These are phyloP conservation scores for Venturia canescens DNA, from an alignment of 1,140 invertebrate genomes.

Conservation along the genomic window DNA sequence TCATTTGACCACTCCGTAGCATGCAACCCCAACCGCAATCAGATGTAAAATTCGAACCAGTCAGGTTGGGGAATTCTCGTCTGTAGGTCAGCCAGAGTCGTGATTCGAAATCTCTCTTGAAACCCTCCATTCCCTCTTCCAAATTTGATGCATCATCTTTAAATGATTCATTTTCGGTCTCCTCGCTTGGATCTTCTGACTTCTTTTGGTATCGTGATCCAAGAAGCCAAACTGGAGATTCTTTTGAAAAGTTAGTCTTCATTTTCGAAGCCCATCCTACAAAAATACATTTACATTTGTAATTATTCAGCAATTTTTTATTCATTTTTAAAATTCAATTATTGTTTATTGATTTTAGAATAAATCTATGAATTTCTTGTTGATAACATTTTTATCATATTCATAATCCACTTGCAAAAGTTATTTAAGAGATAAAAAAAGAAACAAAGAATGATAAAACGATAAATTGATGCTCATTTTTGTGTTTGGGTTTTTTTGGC, in stretches of 20 bases:
- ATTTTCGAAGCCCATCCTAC: constrained; percentile 86
- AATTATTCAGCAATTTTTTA: not conserved
- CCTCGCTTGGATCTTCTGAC: constrained; percentile 80
- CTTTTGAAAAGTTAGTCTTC: constrained; percentile 89
- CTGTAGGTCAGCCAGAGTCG: constrained; percentile 90
- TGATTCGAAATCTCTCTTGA: constrained; percentile 87
- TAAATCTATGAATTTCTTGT: constrained; percentile 25
- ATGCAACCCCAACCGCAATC: constrained; percentile 95
- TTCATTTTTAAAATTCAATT: too few species aligned
- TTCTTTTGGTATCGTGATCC: constrained; percentile 90
- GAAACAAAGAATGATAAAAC: too few species aligned
- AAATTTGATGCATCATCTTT: constrained; percentile 64
- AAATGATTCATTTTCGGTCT: constrained; percentile 68
- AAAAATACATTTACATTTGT: constrained; percentile 42
- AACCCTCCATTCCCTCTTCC: constrained; percentile 83
- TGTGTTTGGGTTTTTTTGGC: too few species aligned
- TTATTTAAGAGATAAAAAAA: too few species aligned
- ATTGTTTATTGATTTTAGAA: not conserved
- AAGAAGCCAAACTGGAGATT: constrained; percentile 90
- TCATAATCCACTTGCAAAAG: too few species aligned
- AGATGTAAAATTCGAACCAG: constrained; percentile 86
- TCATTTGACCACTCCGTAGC: constrained; percentile 93
- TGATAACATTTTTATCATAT: not conserved
- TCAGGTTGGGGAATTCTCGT: constrained; percentile 87
- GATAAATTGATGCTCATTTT: too few species aligned